phyloP scores from a whole-genome alignment of 1,140 invertebrate genomes.

The Musca domestica region DNA sequence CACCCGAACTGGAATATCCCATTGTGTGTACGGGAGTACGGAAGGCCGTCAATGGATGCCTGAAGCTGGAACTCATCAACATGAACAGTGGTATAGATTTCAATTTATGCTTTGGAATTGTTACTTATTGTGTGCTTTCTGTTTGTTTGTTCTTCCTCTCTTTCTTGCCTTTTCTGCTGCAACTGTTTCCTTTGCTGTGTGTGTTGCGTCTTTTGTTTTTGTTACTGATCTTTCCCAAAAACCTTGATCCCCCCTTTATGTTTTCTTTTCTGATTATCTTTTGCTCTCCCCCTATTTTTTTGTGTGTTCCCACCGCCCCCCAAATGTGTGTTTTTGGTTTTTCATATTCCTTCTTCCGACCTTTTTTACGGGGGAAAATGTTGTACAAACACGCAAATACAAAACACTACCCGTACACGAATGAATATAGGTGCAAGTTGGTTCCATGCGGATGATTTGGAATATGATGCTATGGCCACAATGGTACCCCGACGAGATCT shows the following conservation, averaged over 20 bases:
- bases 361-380: no score
- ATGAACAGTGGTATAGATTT: constrained; percentile 69
- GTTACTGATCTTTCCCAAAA: no score
- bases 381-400: no score
- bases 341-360: no score
- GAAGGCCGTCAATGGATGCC: constrained; percentile 70
- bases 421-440: constrained; percentile 66
- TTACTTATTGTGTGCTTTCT: constrained; percentile 12
- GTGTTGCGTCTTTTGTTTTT: constrained; percentile 48
- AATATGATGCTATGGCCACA: constrained; percentile 79
- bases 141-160: neutral
- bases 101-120: neutral
- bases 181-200: constrained; percentile 25
- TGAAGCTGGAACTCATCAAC: constrained; percentile 89
- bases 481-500: constrained; percentile 69
- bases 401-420: no score
- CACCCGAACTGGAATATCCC: constrained; percentile 94
- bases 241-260: no score
- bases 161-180: neutral
- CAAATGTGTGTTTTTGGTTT: no score
- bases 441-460: constrained; percentile 75
- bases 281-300: neutral
- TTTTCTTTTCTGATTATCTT: neutral
- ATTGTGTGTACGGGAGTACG: constrained; percentile 91
- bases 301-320: no score